Percentiles rank a stretch among this genome's conserved stretches.
Evolutionary conservation across 2,113 vertebrate genomes (phyloP).

Genomic region (Anarhynchus alexandrinus): DNA sequence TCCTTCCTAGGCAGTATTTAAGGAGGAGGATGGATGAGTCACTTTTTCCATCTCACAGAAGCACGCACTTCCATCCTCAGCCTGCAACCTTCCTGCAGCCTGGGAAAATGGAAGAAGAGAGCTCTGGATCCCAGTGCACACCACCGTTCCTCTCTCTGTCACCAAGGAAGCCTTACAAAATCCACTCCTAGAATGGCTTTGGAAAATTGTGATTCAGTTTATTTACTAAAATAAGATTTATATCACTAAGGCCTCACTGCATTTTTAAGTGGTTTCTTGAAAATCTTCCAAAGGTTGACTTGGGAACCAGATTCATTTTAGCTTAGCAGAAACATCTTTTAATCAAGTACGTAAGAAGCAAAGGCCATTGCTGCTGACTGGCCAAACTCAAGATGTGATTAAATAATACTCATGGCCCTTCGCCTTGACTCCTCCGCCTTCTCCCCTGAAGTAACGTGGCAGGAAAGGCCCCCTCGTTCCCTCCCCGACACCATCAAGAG

Average conservation of each 20-base stretch:
- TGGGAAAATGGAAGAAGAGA: neutral
- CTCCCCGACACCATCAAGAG: neutral
- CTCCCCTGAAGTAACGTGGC: neutral
- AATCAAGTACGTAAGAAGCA: neutral
- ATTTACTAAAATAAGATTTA: conserved; percentile 19
- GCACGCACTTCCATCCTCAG: neutral
- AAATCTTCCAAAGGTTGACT: conserved; percentile 24
- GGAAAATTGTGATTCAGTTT: neutral
- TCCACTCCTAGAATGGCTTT: neutral
- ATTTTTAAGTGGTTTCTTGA: conserved; percentile 37
- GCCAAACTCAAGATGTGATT: neutral
- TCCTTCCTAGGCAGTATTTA: neutral
- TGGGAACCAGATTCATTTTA: neutral
- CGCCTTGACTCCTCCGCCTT: neutral
- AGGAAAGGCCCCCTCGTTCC: neutral
- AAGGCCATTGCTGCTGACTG: neutral
- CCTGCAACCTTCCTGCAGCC: neutral
- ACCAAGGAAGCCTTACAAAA: neutral
- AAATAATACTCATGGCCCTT: neutral
- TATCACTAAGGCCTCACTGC: neutral
- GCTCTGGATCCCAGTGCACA: neutral
- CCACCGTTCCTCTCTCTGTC: neutral
- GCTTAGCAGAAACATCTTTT: neutral
- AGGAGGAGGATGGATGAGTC: conserved; percentile 8
- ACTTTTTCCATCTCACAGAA: conserved; percentile 18